phyloP scores from a whole-genome alignment of 2,113 vertebrate species.

The Potamarius usumacintae region DNA sequence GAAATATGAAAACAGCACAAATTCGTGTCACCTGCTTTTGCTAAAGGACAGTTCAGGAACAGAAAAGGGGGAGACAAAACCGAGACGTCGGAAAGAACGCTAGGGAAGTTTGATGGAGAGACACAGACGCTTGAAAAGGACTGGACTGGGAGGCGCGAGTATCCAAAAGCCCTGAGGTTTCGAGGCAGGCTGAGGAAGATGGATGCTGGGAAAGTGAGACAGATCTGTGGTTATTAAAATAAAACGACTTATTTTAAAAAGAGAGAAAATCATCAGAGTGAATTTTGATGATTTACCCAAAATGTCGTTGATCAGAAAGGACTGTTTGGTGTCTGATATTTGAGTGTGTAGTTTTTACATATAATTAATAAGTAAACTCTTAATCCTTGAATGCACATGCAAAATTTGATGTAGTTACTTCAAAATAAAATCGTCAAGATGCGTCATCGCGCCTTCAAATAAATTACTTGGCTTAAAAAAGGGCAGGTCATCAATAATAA shows the following conservation, averaged over 20 bases:
- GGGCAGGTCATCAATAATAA: not conserved
- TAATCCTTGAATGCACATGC: not conserved
- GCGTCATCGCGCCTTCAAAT: not conserved
- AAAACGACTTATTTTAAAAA: not conserved
- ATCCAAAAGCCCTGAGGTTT: constrained; percentile 74
- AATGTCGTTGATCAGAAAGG: constrained; percentile 5
- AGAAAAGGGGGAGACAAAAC: not conserved
- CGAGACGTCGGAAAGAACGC: not conserved
- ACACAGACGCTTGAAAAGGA: constrained; percentile 14
- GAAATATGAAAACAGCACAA: not conserved
- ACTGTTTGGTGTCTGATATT: not conserved
- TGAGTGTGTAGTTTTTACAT: not conserved
- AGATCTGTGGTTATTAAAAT: not conserved
- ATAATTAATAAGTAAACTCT: not conserved
- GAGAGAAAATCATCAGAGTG: not conserved
- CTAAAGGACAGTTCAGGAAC: constrained; percentile 13
- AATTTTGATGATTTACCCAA: too few species aligned
- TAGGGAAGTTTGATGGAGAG: not conserved
- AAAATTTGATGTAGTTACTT: not conserved
- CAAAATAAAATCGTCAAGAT: not conserved
- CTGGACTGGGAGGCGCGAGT: constrained; percentile 10
- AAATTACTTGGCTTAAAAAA: not conserved
- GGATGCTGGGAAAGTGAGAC: not conserved
- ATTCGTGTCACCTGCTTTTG: constrained; percentile 19
- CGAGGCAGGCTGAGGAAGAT: constrained; percentile 63